Evolutionary conservation across 2,797 vertebrate species (phyloP).

Genomic region (Helicolenus hilgendorfi): DNA sequence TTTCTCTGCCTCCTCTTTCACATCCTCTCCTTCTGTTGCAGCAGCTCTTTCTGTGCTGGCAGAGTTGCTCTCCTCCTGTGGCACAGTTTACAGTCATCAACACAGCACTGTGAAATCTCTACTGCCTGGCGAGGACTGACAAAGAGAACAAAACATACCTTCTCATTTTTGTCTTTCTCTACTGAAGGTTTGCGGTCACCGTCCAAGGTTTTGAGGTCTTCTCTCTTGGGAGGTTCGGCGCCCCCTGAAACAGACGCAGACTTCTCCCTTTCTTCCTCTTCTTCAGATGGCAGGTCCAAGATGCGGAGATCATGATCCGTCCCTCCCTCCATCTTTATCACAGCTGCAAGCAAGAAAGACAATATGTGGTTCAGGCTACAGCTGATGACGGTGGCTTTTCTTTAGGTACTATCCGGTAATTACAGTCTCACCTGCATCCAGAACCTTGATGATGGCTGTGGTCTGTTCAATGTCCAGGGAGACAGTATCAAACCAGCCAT

Average conservation of each 20-base stretch:
- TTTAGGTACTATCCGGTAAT: neutral
- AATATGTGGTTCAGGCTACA: neutral
- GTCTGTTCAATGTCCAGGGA: conserved; percentile 94
- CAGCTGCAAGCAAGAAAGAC: conserved; percentile 83
- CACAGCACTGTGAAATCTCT: neutral
- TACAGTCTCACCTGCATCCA: conserved; percentile 92
- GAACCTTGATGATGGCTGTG: conserved; percentile 92
- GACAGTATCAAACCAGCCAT: conserved; percentile 92
- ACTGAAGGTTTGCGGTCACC: conserved; percentile 85
- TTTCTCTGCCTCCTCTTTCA: conserved; percentile 87
- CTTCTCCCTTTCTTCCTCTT: conserved; percentile 93
- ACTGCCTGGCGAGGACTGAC: neutral
- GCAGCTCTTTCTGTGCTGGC: conserved; percentile 78
- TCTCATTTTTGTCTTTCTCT: conserved; percentile 92
- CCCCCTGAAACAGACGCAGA: conserved; percentile 29
- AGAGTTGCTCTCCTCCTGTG: conserved; percentile 85
- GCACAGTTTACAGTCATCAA: conserved; percentile 24
- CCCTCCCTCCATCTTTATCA: conserved; percentile 98
- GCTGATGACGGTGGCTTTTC: neutral
- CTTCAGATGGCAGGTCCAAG: conserved; percentile 92
- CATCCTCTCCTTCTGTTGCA: conserved; percentile 72
- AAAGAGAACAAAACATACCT: conserved; percentile 75
- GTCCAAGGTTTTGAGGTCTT: conserved; percentile 85
- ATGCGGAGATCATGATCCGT: conserved; percentile 94
- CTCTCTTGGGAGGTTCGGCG: conserved; percentile 89